Evolutionary conservation across 2,888 invertebrate genomes (phyloP), one percentile per base, ranked within the genome.

Genomic region (Dyspetes luteomarginatus): DNA sequence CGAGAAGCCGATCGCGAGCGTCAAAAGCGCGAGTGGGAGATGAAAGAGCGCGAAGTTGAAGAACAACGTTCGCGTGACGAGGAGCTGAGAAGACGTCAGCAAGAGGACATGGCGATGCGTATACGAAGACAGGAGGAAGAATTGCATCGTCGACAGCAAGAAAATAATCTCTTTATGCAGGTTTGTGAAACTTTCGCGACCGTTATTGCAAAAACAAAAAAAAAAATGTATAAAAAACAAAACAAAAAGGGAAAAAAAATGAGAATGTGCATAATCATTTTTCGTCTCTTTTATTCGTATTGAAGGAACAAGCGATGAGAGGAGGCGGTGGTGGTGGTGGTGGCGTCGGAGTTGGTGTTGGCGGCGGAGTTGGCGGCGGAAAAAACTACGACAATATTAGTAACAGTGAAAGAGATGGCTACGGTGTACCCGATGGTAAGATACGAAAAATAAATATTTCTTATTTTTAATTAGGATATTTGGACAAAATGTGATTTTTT

Each of bases 111-210:
- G 93, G 94, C 96, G 84, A 93, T 94, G 86, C 94, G 97, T 83
- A 97, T 97, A 94, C 93, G 95, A 78, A 94, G 95, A 67, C 97
- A 97, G 92, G 97, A 97, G 90, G 97, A 97, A 91, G 97, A 97
- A 91, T 93, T 97, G 90, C 95, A 97, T 67, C 94, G 97, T 84
- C 94, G 97, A 17, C 97, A 97, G 90, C 96, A 97, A 92, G 97
- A 97, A 93, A 97, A 97, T 92, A 96, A 95, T 85, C 93, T 97
- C 81, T 97, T 97, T 86, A 96, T 97, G 94, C 97, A 97, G 94
- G 96, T 95, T 81, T 67, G 83, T 76, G 43, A 48, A 17, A 48
- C 26, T 19, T n/a, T n/a, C n/a, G n/a, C n/a, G n/a, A n/a, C n/a
- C n/a, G n/a, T n/a, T n/a, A n/a, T n/a, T n/a, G n/a, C 19, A 3